Evolutionary conservation across 2,797 vertebrate genomes (phyloP).

Genomic region (Myripristis murdjan): DNA sequence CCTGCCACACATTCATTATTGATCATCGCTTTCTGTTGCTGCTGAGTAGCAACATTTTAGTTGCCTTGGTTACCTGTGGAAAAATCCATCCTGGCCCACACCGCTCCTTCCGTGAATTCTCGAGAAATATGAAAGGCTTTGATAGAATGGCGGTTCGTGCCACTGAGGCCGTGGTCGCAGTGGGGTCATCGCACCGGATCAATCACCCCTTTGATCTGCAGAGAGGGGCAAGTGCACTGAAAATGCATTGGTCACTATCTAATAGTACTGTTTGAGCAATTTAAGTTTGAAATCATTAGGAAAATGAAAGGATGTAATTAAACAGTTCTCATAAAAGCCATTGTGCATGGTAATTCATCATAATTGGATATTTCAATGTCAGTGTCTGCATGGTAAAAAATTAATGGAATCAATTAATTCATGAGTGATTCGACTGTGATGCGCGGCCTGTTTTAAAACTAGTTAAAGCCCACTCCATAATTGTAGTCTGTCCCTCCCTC

Average conservation of each 20-base stretch:
- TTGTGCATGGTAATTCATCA: neutral
- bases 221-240: conserved; percentile 26
- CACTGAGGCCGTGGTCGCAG: conserved; percentile 49
- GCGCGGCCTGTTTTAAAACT: too few species aligned
- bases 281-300: neutral
- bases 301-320: neutral
- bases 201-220: conserved; percentile 41
- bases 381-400: too few species aligned
- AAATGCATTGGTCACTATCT: neutral
- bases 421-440: neutral
- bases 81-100: conserved; percentile 39
- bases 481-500: neutral
- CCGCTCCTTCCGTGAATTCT: conserved; percentile 48
- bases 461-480: neutral
- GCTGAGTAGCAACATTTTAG: conserved; percentile 29
- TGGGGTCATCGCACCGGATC: conserved; percentile 41
- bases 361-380: neutral
- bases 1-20: conserved; percentile 75
- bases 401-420: neutral
- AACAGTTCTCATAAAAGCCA: too few species aligned
- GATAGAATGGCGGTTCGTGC: conserved; percentile 44
- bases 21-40: conserved; percentile 58
- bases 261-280: conserved; percentile 10
- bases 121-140: conserved; percentile 45
- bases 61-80: conserved; percentile 66